A percentile compares a stretch with the other conserved stretches of the same genome.
These are phyloP conservation scores for Cotesia vestalis DNA, from an alignment of 1,140 invertebrate genomes.

Conservation along the genomic window DNA sequence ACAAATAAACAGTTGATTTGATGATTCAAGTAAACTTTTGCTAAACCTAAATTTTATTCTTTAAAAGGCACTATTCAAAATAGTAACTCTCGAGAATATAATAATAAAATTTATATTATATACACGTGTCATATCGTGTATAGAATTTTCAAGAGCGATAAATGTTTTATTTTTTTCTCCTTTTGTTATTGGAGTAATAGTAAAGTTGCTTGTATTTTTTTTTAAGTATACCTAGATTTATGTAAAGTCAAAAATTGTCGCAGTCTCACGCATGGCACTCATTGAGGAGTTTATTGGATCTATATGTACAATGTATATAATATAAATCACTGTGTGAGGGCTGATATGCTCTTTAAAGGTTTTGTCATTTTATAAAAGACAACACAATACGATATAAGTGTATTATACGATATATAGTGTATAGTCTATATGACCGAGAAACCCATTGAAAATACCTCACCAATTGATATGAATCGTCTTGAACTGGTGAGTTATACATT, in stretches of 20 bases:
- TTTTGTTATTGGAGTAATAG: no score
- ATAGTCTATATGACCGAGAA: constrained; percentile 16
- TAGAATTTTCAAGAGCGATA: constrained; percentile 10
- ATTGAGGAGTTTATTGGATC: background rate
- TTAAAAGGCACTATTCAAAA: no score
- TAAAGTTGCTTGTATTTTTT: no score
- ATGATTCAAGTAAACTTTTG: no score
- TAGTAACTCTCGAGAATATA: background rate
- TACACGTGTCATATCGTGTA: background rate
- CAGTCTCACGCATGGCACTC: no score
- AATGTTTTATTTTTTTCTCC: background rate
- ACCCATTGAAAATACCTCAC: constrained; percentile 29
- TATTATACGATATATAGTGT: background rate
- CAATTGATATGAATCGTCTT: constrained; percentile 18
- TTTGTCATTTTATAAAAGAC: constrained; percentile 51
- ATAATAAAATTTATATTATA: background rate
- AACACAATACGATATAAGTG: constrained; percentile 43
- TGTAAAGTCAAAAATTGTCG: no score
- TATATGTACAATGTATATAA: constrained; percentile 5
- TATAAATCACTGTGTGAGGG: constrained; percentile 48
- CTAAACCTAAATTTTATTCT: no score
- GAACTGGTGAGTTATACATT: constrained; percentile 2
- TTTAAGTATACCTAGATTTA: no score
- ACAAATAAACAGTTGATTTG: no score
- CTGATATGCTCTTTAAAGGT: constrained; percentile 41